Evolutionary conservation across 2,797 vertebrate species (phyloP), one percentile per base, ranked within the genome.

Genomic region (Schizothorax lantsangensis): DNA sequence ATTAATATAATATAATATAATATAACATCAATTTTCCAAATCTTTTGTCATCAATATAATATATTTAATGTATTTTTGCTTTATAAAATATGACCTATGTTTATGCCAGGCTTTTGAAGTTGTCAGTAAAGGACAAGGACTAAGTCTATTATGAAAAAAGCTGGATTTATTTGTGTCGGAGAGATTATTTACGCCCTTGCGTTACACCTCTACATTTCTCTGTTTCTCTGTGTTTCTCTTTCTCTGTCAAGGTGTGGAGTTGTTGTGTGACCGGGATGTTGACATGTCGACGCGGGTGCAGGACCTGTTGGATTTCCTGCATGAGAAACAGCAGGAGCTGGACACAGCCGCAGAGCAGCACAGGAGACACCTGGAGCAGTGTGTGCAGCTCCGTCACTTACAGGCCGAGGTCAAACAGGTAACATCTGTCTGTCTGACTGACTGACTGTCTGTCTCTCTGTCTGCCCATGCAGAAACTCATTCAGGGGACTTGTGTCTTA

Each of bases 361-460:
- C 90, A 95, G 98, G 74, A 97, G 98, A 80, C 98, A 98, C 92
- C 92, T 99, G 95, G 98, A 99, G 92, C 97, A 97, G 88, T 97
- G 97, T 0, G 96, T 97, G 49, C 97, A 99, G 90, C 96, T 99
- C 43, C 97, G 98, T 11, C 98, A 99, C 91, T 95, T 99, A 89
- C 98, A 99, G 95, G 98, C 98, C 0, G 98, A 99, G 90, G 98
- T 99, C 90, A 99, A 99, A 92, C 98, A 99, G 97, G 98, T 99
- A 93, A 0, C 1, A 10, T 59, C 17, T 30, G 17, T 4, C 26
- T 36, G 30, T 75, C 26, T 49, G 45, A 10, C 45, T 75, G n/a
- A 23, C 30, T 30, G 30, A 30, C 30, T 36, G 52, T 62, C 36
- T 69, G n/a, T 36, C 30, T 49, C 80, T 47, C 6, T 11, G n/a